A percentile compares a stretch with the other conserved stretches of the same genome.
Conservation (phyloP, 2,888 invertebrate species). For the Poecilus cupreus region DNA sequence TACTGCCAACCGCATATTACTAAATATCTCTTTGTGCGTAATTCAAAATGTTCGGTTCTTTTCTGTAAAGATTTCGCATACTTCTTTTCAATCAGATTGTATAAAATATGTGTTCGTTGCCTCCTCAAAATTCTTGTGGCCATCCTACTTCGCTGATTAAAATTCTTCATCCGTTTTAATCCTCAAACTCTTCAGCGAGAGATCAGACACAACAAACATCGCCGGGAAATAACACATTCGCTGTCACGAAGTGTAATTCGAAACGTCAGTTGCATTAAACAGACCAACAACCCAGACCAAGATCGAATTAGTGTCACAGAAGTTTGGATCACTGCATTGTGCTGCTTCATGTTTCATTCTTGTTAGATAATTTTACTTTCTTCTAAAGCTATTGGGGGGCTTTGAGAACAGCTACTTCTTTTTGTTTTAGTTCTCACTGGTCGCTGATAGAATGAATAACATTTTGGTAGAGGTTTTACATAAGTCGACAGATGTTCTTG, state of each 20-base stretch:
- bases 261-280: slow-evolving; percentile 24
- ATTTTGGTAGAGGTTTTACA: slow-evolving; percentile 12
- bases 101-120: too few relatives aligned
- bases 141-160: too few relatives aligned
- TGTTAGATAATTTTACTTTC: neutral
- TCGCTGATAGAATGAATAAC: slow-evolving; percentile 8
- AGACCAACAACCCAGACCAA: neutral
- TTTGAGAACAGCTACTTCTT: neutral
- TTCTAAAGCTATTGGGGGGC: neutral
- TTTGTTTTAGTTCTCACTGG: neutral
- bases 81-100: too few relatives aligned
- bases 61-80: too few relatives aligned
- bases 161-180: slow-evolving; percentile 24
- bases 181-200: neutral
- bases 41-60: too few relatives aligned
- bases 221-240: slow-evolving; percentile 18
- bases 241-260: slow-evolving; percentile 28
- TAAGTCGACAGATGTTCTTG: slow-evolving; percentile 26
- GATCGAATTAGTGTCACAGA: slow-evolving; percentile 19
- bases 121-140: too few relatives aligned
- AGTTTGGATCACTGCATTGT: neutral
- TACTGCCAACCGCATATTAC: too few relatives aligned
- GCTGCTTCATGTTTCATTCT: neutral
- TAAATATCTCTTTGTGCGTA: too few relatives aligned
- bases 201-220: neutral